Evolutionary conservation across 2,797 vertebrate genomes (phyloP), one percentile per base, ranked within the genome.

Genomic region (Hoplostethus mediterraneus): DNA sequence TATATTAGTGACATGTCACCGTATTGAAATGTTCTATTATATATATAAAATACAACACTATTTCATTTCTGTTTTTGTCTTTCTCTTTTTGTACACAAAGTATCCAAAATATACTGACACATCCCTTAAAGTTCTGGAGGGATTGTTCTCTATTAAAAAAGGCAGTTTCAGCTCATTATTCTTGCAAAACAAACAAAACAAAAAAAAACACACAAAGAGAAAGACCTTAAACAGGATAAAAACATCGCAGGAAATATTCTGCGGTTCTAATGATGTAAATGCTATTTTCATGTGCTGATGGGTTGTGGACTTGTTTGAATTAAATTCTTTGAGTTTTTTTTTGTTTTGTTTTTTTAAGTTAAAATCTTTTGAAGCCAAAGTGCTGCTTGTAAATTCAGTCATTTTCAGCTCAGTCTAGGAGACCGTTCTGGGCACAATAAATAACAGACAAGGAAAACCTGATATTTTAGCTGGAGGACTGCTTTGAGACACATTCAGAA

Each of bases 41-140:
- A 95, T 96, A 95, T 96, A 95, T 92, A 95, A 97, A 96, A 98
- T 97, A 97, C 97, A 98, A 97, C 93, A 97, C 95, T 95, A 93
- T 95, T 92, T 95, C 83, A 91, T 94, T 93, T 93, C 83, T 90
- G 87, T 88, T 93, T 94, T 92, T 90, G 77, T 91, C 91, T 91
- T 93, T 92, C 87, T 87, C 81, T 87, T 93, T 94, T 95, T 95
- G 87, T 94, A 95, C 88, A 94, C 90, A 94, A 94, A 93, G 88
- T 94, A 95, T 93, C 85, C 87, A 94, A 95, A 94, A 95, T 94
- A 95, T 94, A 95, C 90, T 94, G 93, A 94, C 87, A 81, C 59
- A 89, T 91, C 94, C 94, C 94, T 92, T 87, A 77, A 64, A 55
- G 81, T 83, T 94, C 85, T 92, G 90, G 81, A 94, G 92, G 93